phyloP scores from a whole-genome alignment of 2,113 vertebrate genomes.

The Gymnogyps californianus region DNA sequence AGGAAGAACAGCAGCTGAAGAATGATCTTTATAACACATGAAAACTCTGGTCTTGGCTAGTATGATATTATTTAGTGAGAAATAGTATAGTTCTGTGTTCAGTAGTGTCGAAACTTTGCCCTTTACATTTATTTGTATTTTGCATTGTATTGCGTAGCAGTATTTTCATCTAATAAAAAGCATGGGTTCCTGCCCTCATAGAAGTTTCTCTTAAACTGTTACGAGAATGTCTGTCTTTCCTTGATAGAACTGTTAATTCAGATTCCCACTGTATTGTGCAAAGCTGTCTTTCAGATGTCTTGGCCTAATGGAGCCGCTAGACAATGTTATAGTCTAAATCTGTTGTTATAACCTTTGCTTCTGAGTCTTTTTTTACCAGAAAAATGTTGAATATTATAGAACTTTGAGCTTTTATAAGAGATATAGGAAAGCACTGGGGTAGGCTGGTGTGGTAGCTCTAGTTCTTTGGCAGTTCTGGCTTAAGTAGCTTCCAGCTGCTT shows the following conservation, averaged over 20 bases:
- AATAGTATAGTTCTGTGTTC: rapidly evolving
- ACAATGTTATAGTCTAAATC: background rate
- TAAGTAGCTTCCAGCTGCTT: background rate
- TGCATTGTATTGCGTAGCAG: background rate
- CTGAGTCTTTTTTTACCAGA: background rate
- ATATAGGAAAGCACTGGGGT: background rate
- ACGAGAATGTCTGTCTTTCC: background rate
- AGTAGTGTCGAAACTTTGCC: background rate
- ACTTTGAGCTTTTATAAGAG: background rate
- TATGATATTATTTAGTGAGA: background rate
- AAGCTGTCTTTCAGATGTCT: background rate
- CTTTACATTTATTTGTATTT: background rate
- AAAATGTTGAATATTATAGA: background rate
- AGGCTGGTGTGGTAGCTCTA: background rate
- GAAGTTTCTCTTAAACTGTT: background rate
- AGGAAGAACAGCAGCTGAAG: background rate
- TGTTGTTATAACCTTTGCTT: background rate
- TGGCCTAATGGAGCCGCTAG: background rate
- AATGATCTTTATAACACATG: background rate
- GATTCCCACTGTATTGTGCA: background rate
- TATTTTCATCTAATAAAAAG: background rate
- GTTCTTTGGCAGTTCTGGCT: background rate
- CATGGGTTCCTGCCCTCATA: background rate
- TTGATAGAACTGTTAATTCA: background rate
- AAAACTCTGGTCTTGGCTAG: background rate